Percentiles rank a stretch among this genome's conserved stretches.
Conservation (phyloP, 2,797 vertebrate genomes). For the Sphenopsis melanotis region DNA sequence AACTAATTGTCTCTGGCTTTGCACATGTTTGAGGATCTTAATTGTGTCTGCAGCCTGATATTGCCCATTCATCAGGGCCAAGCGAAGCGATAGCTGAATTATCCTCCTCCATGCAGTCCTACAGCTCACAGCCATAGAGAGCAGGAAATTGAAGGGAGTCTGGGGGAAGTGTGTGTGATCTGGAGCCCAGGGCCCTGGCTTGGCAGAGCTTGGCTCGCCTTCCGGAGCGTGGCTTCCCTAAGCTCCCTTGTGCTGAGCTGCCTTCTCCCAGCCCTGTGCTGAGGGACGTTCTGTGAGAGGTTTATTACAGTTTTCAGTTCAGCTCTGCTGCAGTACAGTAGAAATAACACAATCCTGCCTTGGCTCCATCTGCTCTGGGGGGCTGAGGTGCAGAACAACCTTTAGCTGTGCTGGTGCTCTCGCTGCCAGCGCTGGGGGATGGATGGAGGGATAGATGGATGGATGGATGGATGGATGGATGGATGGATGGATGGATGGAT, state of each 20-base stretch:
- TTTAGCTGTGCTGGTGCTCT: conserved; percentile 37
- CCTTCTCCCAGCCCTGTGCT: neutral
- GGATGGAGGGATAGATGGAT: neutral
- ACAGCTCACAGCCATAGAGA: accelerated
- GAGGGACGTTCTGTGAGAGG: neutral
- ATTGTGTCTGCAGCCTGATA: neutral
- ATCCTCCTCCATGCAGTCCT: neutral
- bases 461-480: neutral
- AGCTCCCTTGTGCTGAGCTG: neutral
- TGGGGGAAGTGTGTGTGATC: neutral
- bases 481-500: neutral
- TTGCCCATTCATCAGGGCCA: neutral
- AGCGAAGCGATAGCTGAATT: neutral
- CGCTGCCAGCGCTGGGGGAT: neutral
- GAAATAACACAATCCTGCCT: conserved; percentile 46
- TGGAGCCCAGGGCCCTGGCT: neutral
- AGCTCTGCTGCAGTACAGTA: conserved; percentile 34
- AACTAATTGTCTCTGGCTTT: neutral
- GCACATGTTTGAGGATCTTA: neutral
- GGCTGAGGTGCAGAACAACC: conserved; percentile 52
- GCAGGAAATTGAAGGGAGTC: neutral
- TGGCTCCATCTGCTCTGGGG: conserved; percentile 38
- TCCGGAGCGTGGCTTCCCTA: neutral
- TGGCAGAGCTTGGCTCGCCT: neutral
- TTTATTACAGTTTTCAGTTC: conserved; percentile 33